Evolutionary conservation across 2,888 invertebrate species (phyloP).

Genomic region (Cantharis rufa): DNA sequence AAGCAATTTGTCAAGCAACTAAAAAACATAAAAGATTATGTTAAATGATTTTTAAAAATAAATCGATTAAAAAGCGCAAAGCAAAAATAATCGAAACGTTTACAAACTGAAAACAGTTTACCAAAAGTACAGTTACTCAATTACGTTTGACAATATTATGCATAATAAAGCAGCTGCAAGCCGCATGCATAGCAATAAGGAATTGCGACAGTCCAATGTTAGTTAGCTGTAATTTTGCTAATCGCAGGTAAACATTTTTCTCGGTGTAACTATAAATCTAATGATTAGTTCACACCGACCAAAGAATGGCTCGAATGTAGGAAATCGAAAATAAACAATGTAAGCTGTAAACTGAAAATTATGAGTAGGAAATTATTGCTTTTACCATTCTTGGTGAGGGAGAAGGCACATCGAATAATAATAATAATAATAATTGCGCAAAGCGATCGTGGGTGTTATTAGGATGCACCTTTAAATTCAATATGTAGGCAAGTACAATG

Average conservation of each 20-base stretch:
- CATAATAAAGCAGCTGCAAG: neutral
- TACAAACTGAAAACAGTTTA: neutral
- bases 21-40: neutral
- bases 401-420: neutral
- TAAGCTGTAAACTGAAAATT: neutral
- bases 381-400: neutral
- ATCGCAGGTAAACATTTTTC: neutral
- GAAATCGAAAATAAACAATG: neutral
- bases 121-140: neutral
- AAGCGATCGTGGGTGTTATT: neutral
- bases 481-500: neutral
- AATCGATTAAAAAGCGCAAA: neutral
- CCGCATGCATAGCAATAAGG: neutral
- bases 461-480: neutral
- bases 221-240: neutral
- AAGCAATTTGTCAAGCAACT: conserved; percentile 22
- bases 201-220: neutral
- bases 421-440: neutral
- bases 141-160: neutral
- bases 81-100: neutral
- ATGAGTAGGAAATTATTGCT: neutral
- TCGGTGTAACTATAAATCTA: neutral
- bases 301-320: neutral
- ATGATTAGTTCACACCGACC: neutral
- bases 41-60: neutral